Conservation (phyloP, 2,113 vertebrate genomes). For the Pluvianellus socialis region DNA sequence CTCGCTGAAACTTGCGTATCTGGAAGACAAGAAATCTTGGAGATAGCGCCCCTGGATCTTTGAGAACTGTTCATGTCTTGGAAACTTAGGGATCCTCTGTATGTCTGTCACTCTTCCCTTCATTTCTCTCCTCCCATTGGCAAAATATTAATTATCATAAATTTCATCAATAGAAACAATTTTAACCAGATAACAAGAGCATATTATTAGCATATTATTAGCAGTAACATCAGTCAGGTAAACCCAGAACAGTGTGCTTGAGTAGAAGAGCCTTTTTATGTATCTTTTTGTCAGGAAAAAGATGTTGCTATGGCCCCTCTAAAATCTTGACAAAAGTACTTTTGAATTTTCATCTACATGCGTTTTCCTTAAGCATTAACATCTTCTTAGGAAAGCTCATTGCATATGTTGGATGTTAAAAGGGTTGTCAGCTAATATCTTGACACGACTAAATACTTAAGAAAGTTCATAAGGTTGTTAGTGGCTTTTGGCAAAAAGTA, state of each 20-base stretch:
- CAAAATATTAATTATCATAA: background rate
- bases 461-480: conserved; percentile 69
- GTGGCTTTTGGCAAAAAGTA: conserved; percentile 68
- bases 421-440: conserved; percentile 44
- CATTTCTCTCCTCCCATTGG: background rate
- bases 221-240: background rate
- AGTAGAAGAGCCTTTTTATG: background rate
- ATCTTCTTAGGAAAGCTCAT: background rate
- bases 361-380: conserved; percentile 25
- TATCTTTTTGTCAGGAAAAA: background rate
- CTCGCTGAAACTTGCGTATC: background rate
- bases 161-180: background rate
- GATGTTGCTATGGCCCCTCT: background rate
- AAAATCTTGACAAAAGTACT: background rate
- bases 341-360: conserved; percentile 33
- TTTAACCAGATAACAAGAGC: background rate
- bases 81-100: background rate
- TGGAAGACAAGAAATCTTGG: background rate
- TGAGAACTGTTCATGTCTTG: background rate
- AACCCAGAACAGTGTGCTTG: background rate
- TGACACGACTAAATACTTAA: conserved; percentile 58
- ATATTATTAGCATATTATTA: background rate
- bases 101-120: background rate
- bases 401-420: conserved; percentile 40
- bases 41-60: background rate